These are phyloP conservation scores for Spea multiplicata DNA, from an alignment of 2,113 vertebrate species.

Conservation along the genomic window DNA sequence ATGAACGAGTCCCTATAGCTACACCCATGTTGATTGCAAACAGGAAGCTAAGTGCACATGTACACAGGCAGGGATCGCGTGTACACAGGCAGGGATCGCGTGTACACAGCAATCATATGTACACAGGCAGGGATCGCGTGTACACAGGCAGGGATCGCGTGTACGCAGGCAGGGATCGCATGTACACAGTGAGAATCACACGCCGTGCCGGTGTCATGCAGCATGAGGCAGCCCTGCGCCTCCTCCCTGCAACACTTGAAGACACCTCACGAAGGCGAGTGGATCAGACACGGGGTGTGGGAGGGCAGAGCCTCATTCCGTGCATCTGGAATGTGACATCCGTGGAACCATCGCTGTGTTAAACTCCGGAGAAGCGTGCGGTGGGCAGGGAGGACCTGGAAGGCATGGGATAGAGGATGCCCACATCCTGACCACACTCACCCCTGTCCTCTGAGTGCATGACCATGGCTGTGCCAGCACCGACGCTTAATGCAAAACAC, in stretches of 20 bases:
- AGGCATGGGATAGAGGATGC: constrained; percentile 28
- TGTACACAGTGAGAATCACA: background rate
- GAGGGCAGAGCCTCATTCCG: constrained; percentile 3
- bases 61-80: background rate
- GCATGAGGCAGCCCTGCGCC: background rate
- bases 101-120: too few relatives aligned
- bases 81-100: background rate
- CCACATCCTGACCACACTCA: background rate
- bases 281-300: constrained; percentile 2
- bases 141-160: too few relatives aligned
- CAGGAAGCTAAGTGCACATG: background rate
- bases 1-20: background rate
- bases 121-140: too few relatives aligned
- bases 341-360: background rate
- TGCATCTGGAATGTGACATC: background rate
- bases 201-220: background rate
- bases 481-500: background rate
- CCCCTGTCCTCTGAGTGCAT: background rate
- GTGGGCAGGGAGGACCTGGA: background rate
- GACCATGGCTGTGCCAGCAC: constrained; percentile 23
- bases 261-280: constrained; percentile 19
- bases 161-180: too few relatives aligned
- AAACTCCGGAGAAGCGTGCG: background rate
- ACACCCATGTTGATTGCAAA: background rate
- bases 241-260: constrained; percentile 8